phyloP scores from a whole-genome alignment of 2,797 vertebrate species.

The Emys orbicularis region DNA sequence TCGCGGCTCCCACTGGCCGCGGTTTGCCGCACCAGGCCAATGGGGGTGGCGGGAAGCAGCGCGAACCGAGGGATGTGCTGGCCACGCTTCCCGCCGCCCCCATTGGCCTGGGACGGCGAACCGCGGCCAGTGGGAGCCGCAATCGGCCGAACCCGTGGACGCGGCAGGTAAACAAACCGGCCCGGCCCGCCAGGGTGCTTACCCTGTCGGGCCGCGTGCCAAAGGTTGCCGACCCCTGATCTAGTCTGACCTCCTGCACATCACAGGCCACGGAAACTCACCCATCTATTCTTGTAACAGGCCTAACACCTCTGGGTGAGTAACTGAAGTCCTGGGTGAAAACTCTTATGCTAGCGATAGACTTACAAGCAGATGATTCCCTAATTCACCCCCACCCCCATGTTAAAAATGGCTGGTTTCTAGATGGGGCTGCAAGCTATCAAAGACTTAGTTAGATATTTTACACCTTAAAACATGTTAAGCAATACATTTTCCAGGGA shows the following conservation, averaged over 20 bases:
- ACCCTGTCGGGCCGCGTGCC: too few relatives aligned
- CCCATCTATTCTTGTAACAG: background rate
- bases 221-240: background rate
- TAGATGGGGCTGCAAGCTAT: background rate
- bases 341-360: background rate
- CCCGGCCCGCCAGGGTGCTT: too few relatives aligned
- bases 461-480: background rate
- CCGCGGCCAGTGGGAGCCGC: too few relatives aligned
- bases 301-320: background rate
- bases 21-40: too few relatives aligned
- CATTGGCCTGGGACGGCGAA: too few relatives aligned
- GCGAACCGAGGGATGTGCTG: too few relatives aligned
- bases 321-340: background rate
- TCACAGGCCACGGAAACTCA: background rate
- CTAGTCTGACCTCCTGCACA: background rate
- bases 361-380: background rate
- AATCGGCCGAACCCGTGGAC: too few relatives aligned
- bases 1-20: too few relatives aligned
- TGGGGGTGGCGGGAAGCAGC: too few relatives aligned
- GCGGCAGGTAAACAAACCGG: too few relatives aligned
- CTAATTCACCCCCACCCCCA: background rate
- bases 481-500: background rate
- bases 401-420: background rate
- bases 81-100: fast-evolving
- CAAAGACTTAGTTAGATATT: background rate